These are phyloP conservation scores for Drosophila lacertosa DNA, from an alignment of 1,140 invertebrate genomes.

Conservation along the genomic window DNA sequence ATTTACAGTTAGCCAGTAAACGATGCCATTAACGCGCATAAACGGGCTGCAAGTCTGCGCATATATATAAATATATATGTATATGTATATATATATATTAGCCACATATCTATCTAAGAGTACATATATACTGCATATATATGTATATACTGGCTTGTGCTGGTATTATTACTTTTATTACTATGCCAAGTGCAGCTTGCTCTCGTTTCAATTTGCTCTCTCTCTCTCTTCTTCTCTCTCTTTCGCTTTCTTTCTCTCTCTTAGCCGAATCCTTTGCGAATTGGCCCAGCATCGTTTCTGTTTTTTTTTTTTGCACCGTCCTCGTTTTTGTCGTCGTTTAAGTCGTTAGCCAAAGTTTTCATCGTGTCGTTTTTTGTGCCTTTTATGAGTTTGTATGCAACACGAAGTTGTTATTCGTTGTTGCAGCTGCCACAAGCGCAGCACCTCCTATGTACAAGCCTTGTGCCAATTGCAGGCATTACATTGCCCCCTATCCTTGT, in stretches of 20 bases:
- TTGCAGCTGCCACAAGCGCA: conserved; percentile 45
- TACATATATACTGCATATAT: conserved; percentile 15
- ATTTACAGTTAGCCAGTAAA: conserved; percentile 80
- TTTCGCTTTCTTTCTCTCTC: conserved; percentile 2
- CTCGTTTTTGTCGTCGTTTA: conserved; percentile 56
- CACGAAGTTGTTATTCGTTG: conserved; percentile 52
- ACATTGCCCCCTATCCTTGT: conserved; percentile 27
- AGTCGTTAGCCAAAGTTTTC: conserved; percentile 76
- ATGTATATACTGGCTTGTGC: conserved; percentile 11
- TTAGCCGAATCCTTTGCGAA: conserved; percentile 33
- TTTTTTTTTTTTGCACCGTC: conserved; percentile 21
- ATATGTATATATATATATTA: conserved; percentile 12
- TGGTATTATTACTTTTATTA: conserved; percentile 77
- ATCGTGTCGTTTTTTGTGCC: conserved; percentile 64
- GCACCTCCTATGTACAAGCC: conserved; percentile 29
- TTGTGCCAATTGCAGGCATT: conserved; percentile 68
- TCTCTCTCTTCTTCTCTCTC: conserved; percentile 17
- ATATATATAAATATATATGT: conserved; percentile 40
- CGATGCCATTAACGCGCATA: conserved; percentile 82
- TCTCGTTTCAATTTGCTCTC: conserved; percentile 40
- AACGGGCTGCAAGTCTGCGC: conserved; percentile 66
- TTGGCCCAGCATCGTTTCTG: conserved; percentile 36
- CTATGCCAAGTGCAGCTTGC: conserved; percentile 75
- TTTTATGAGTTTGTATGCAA: conserved; percentile 63
- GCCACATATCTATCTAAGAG: no score